Evolutionary conservation across 2,113 vertebrate species (phyloP), one percentile per base, ranked within the genome.

Genomic region (Riparia riparia): DNA sequence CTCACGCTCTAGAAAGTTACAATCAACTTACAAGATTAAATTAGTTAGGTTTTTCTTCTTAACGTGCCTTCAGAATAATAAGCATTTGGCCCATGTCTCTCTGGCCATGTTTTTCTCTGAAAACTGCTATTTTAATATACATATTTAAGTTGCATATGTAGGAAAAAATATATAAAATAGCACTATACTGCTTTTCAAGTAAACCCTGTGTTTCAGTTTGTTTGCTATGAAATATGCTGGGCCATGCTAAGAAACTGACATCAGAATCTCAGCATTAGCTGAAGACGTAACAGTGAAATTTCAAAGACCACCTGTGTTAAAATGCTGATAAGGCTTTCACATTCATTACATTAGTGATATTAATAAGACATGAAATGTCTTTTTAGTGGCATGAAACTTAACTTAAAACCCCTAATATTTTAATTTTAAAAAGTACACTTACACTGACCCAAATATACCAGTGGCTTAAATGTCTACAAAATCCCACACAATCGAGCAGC

Each of bases 341-440:
- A 21, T 20, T 80, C 51, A 68, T 86, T 14, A 53, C 28, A 51
- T 44, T 24, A 57, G 11, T 39, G 28, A 78, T 31, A 84, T 8
- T 57, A 82, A 34, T 18, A 65, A 88, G 24, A 85, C 21, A 14
- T 41, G n/a, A 77, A 82, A 70, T 37, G 21, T 56, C 47, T 64
- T 87, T 58, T 85, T 71, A 65, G 39, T 44, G 44, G 15, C 49
- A 85, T 14, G 12, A 87, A 95, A 76, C 8, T 82, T 71, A 39
- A 68, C 76, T 92, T 25, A 3, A 87, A 96, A 95, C 54, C 39
- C 8, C 53, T 63, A 94, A 34, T n/a, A 63, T 91, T 84, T 90
- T 78, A 12, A 76, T 82, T 94, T 96, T 86, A 94, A 86, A 70
- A 93, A 88, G 94, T 64, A 80, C 21, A 70, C 22, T 93, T 19